Evolutionary conservation across 2,888 invertebrate species (phyloP).

Genomic region (Eupithecia dodoneata): DNA sequence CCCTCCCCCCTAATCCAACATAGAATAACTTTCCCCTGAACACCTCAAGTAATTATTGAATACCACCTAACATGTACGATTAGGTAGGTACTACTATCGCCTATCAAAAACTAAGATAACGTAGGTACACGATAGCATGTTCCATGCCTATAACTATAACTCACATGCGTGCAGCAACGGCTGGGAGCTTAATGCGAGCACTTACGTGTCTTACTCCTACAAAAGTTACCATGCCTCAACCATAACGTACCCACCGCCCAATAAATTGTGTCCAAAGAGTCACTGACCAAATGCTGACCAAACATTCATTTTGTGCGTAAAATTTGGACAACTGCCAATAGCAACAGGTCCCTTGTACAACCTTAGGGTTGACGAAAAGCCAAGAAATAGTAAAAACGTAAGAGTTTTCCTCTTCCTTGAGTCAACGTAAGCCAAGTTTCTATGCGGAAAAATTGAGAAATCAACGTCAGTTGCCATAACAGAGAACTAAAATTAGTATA

Average conservation of each 20-base stretch:
- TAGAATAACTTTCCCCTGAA: no score
- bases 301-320: constrained; percentile 49
- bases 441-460: background rate
- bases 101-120: background rate
- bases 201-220: constrained; percentile 35
- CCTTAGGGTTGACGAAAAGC: constrained; percentile 6
- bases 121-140: background rate
- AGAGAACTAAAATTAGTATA: background rate
- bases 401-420: background rate
- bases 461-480: background rate
- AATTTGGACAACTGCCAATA: constrained; percentile 56
- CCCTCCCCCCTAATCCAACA: no score
- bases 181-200: background rate
- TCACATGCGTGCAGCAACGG: background rate
- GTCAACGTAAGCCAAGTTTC: background rate
- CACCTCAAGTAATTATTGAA: no score
- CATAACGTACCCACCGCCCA: constrained; percentile 55
- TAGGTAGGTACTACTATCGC: no score
- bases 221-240: constrained; percentile 18
- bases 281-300: constrained; percentile 55
- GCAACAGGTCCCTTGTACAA: constrained; percentile 57
- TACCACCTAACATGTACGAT: no score
- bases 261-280: constrained; percentile 61
- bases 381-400: background rate
- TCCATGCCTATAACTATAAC: background rate